These are phyloP conservation scores for Azorinus chamasolen DNA, from an alignment of 2,888 invertebrate genomes.

Conservation along the genomic window DNA sequence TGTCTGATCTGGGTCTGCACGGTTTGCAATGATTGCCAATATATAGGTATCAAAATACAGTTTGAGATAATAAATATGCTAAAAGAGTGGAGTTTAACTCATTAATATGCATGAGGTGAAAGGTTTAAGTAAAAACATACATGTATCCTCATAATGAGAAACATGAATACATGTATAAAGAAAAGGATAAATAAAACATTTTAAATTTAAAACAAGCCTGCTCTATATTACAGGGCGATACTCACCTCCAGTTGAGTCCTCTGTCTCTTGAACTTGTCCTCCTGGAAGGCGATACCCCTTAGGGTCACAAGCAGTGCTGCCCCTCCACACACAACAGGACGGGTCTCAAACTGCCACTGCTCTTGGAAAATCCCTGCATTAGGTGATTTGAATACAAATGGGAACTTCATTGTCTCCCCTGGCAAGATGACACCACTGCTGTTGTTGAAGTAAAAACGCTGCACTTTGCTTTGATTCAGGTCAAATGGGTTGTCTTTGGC, in stretches of 20 bases:
- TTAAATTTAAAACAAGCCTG: too few species aligned
- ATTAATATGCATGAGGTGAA: too few species aligned
- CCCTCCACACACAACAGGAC: constrained; percentile 85
- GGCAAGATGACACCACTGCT: constrained; percentile 85
- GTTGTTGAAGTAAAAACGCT: constrained; percentile 86
- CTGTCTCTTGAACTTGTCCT: constrained; percentile 82
- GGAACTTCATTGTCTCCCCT: constrained; percentile 85
- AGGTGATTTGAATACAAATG: constrained; percentile 86
- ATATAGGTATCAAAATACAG: too few species aligned
- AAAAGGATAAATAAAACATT: too few species aligned
- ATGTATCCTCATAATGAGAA: too few species aligned
- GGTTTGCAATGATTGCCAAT: too few species aligned
- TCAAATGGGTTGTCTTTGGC: constrained; percentile 85
- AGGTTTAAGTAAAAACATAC: too few species aligned
- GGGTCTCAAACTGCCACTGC: constrained; percentile 86
- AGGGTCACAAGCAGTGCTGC: constrained; percentile 84
- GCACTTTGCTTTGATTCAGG: constrained; percentile 79
- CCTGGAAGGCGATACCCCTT: constrained; percentile 84
- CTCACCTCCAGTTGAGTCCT: constrained; percentile 83
- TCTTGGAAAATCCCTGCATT: constrained; percentile 86
- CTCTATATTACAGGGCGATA: too few species aligned
- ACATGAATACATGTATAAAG: too few species aligned
- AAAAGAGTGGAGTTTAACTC: too few species aligned
- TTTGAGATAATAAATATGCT: too few species aligned
- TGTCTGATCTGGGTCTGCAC: too few species aligned